These are phyloP conservation scores for Columba janthina DNA, from an alignment of 2,113 vertebrate genomes.

Conservation along the genomic window DNA sequence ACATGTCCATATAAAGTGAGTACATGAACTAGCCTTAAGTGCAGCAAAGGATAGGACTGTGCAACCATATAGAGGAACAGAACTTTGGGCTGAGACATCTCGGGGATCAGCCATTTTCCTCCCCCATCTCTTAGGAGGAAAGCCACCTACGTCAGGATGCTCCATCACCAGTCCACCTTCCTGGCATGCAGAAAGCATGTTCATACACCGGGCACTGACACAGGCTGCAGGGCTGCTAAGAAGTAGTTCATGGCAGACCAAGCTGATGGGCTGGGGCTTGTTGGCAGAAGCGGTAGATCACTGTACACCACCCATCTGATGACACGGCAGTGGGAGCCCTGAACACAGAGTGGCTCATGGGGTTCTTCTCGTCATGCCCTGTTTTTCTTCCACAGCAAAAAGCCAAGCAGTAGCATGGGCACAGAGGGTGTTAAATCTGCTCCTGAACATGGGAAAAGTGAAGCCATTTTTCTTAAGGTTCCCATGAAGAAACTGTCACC, in stretches of 20 bases:
- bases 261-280: neutral
- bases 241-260: neutral
- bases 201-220: neutral
- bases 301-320: neutral
- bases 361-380: neutral
- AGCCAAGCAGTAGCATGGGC: neutral
- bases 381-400: neutral
- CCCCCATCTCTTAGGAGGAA: neutral
- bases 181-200: fast-evolving
- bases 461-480: neutral
- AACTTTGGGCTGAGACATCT: neutral
- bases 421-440: neutral
- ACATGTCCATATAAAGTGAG: neutral
- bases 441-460: neutral
- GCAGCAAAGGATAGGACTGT: neutral
- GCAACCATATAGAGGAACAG: fast-evolving
- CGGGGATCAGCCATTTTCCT: neutral
- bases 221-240: neutral
- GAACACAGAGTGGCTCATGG: neutral
- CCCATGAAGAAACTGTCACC: neutral
- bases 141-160: neutral
- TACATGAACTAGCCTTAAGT: neutral
- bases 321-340: fast-evolving
- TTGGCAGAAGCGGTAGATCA: neutral
- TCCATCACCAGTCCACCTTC: neutral